Evolutionary conservation across 1,140 invertebrate species (phyloP).

Genomic region (Magallana ariakensis): DNA sequence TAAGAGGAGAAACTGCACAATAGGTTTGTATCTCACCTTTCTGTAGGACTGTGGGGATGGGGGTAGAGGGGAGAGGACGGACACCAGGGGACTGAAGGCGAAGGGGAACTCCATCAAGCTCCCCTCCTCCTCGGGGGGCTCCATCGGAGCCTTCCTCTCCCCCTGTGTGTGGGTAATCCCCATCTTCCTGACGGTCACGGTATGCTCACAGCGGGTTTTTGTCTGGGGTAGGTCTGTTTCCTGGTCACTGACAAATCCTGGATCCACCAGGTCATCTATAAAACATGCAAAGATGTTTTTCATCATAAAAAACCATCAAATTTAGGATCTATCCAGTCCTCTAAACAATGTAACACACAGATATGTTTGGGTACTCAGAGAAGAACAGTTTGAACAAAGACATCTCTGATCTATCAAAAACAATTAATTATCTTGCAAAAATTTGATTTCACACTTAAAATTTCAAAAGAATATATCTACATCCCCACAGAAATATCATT

Average conservation of each 20-base stretch:
- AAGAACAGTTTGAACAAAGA: no score
- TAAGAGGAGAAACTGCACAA: no score
- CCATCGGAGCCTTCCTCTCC: slow-evolving; percentile 16
- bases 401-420: no score
- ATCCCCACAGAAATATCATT: no score
- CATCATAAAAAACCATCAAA: not conserved
- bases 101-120: slow-evolving; percentile 42
- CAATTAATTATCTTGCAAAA: no score
- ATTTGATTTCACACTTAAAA: no score
- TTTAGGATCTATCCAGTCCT: not conserved
- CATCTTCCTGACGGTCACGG: not conserved
- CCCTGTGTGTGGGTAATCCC: slow-evolving; percentile 19
- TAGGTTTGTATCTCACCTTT: slow-evolving; percentile 26
- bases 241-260: not conserved
- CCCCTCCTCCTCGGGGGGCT: not conserved
- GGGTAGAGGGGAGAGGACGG: slow-evolving; percentile 50
- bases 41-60: slow-evolving; percentile 48
- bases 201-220: not conserved
- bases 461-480: no score
- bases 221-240: not conserved
- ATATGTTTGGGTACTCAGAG: no score
- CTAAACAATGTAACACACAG: not conserved
- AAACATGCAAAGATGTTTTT: not conserved
- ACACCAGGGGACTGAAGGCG: slow-evolving; percentile 52
- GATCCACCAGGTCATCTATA: not conserved